Percentiles rank a stretch among this genome's conserved stretches.
phyloP scores from a whole-genome alignment of 35 echinoderm and acorn worm genomes.

The Lytechinus pictus region DNA sequence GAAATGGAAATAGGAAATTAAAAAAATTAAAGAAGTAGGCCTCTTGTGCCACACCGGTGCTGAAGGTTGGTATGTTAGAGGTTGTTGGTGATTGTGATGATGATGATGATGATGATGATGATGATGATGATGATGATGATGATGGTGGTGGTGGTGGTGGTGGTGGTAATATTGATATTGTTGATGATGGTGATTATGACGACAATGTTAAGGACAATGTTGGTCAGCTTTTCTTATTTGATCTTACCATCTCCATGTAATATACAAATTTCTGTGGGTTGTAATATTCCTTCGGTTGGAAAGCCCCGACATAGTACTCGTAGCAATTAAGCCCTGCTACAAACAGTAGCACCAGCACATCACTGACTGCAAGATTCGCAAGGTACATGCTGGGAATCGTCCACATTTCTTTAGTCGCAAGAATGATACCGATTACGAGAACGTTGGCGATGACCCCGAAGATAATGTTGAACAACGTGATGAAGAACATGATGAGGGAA shows the following conservation, averaged over 20 bases:
- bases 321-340: background rate
- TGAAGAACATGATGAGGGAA: background rate
- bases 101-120: no score
- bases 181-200: no score
- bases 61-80: no score
- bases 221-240: background rate
- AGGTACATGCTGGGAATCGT: conserved; percentile 58
- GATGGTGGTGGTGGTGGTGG: no score
- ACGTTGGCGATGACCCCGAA: conserved; percentile 29
- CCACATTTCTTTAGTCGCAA: conserved; percentile 25
- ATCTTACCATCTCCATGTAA: conserved; percentile 46
- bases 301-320: conserved; percentile 1
- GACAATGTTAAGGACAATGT: background rate
- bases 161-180: no score
- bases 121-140: no score
- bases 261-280: background rate
- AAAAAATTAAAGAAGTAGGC: no score
- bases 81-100: no score
- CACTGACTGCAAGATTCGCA: conserved; percentile 34
- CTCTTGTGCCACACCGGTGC: no score
- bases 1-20: no score
- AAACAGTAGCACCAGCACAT: conserved; percentile 33
- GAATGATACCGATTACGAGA: conserved; percentile 26
- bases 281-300: background rate
- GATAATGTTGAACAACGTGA: background rate